Conservation (phyloP, 2,797 vertebrate species). For the Myripristis jacobus region DNA sequence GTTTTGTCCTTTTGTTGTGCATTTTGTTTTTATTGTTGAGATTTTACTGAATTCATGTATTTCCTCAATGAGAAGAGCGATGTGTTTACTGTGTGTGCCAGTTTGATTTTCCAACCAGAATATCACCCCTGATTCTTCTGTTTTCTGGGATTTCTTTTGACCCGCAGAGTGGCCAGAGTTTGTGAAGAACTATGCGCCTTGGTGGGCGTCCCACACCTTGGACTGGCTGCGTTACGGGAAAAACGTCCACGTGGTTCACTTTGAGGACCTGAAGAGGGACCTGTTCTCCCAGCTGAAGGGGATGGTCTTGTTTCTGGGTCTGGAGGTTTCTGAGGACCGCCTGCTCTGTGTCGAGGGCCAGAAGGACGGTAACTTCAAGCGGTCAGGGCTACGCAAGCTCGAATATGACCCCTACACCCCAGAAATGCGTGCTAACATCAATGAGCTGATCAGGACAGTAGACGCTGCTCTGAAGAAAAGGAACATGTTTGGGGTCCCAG, state of each 20-base stretch:
- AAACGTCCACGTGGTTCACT: constrained; percentile 92
- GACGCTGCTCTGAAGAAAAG: constrained; percentile 86
- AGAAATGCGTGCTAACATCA: constrained; percentile 89
- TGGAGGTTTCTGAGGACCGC: constrained; percentile 89
- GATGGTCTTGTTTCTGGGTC: constrained; percentile 91
- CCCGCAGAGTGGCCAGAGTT: constrained; percentile 97
- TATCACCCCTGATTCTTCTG: neutral
- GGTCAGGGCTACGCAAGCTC: constrained; percentile 92
- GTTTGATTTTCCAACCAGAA: neutral
- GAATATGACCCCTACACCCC: constrained; percentile 95
- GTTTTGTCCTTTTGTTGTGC: neutral
- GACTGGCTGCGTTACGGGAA: constrained; percentile 96
- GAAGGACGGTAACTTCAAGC: constrained; percentile 98
- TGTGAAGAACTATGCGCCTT: constrained; percentile 94
- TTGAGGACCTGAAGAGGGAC: constrained; percentile 92
- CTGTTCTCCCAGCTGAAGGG: constrained; percentile 91
- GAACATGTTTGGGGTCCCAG: constrained; percentile 91
- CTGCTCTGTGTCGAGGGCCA: constrained; percentile 97
- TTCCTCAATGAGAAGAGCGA: neutral
- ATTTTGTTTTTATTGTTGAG: neutral
- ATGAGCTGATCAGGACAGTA: constrained; percentile 90
- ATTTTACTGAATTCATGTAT: neutral
- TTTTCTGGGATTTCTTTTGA: constrained; percentile 15
- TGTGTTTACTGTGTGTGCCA: neutral
- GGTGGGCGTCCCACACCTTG: constrained; percentile 96